Conservation (phyloP, 2,888 invertebrate genomes). For the Mamestra brassicae region DNA sequence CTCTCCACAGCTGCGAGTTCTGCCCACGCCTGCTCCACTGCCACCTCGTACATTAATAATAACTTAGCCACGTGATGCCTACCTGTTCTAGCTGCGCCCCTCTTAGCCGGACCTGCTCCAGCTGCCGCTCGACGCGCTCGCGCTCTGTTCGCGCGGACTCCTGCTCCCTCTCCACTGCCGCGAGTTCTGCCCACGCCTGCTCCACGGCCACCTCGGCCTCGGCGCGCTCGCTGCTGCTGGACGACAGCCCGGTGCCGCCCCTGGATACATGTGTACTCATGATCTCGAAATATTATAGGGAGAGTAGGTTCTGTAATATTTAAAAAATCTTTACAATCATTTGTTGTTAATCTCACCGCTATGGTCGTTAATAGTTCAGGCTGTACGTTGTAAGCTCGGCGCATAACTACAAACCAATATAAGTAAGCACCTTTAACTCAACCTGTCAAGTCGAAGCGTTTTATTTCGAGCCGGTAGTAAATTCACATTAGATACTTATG, state of each 20-base stretch:
- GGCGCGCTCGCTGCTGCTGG: constrained; percentile 81
- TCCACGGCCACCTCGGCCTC: constrained; percentile 93
- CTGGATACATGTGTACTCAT: constrained; percentile 55
- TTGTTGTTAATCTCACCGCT: too few relatives aligned
- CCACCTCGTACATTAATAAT: constrained; percentile 86
- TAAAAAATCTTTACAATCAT: too few relatives aligned
- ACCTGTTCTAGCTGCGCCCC: constrained; percentile 96
- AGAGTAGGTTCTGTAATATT: neutral
- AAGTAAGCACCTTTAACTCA: too few relatives aligned
- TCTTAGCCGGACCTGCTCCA: constrained; percentile 94
- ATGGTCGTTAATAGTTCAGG: too few relatives aligned
- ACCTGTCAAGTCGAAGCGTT: too few relatives aligned
- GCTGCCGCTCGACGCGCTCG: constrained; percentile 94
- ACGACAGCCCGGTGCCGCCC: constrained; percentile 73
- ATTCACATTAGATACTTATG: too few relatives aligned
- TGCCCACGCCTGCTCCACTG: constrained; percentile 95
- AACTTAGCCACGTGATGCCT: constrained; percentile 75
- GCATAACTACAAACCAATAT: too few relatives aligned
- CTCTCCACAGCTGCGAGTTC: constrained; percentile 96
- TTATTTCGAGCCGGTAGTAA: too few relatives aligned
- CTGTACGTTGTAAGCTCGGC: too few relatives aligned
- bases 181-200: constrained; percentile 96
- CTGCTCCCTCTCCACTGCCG: constrained; percentile 96
- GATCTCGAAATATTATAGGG: constrained; percentile 3
- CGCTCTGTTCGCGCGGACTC: constrained; percentile 95